Evolutionary conservation across 2,113 vertebrate genomes (phyloP), one percentile per base, ranked within the genome.

Genomic region (Eulacestoma nigropectus): DNA sequence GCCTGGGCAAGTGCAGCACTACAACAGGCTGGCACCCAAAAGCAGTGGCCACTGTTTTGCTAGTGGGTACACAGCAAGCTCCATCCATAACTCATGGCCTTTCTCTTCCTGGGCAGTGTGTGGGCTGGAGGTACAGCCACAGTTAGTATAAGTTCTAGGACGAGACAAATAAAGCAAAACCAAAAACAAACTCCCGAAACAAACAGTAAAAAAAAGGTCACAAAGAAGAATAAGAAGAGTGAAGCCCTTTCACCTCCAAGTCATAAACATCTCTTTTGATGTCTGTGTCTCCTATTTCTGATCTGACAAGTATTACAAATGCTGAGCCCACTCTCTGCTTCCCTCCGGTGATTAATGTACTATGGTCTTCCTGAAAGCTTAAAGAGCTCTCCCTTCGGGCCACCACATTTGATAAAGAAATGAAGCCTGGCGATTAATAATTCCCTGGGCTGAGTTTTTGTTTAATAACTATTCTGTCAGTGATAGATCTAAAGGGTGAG

Each of bases 401-500:
- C 96, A 96, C 88, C 95, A 80, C 95, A 97, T 98, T 98, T 98
- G 97, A 98, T 98, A 98, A 97, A 98, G 97, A 98, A 98, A 98
- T 97, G 97, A 98, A 97, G 97, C 97, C 95, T 96, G 85, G 92
- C 90, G 68, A 97, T 98, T 98, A 98, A 98, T 98, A 98, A 98
- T 98, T 98, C 97, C 97, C 96, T 7, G 23, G 93, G 95, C 94
- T 93, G 97, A 97, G 96, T 96, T 98, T 98, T 97, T 98, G 97
- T 98, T 98, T 98, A 98, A 98, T 98, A 98, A 98, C 96, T 96
- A 69, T 97, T 97, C 95, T 98, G 98, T 97, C 97, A 97, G 97
- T 98, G 98, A 98, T 97, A 96, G 97, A 98, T 98, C 96, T 97
- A 87, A 98, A 97, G 96, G 97, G 89, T n/a, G 81, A 91, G 91